Evolutionary conservation across 2,888 invertebrate genomes (phyloP).

Genomic region (Anorthoa munda): DNA sequence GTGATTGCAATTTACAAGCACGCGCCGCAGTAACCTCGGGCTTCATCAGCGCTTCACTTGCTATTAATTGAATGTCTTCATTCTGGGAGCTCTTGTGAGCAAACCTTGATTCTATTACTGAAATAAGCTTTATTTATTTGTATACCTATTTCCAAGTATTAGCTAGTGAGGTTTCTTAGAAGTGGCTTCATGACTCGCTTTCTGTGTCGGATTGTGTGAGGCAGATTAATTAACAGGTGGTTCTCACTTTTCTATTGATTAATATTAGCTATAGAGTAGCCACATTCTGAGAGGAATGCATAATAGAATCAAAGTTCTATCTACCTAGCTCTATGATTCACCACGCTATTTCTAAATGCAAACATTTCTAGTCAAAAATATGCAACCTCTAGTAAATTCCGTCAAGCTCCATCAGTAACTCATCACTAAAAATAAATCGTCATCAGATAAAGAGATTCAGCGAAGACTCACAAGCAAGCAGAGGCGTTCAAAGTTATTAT

Average conservation of each 20-base stretch:
- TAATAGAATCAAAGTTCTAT: background rate
- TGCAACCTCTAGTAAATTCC: constrained; percentile 36
- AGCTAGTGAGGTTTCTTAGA: background rate
- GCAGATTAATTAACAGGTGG: too few species aligned
- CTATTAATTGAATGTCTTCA: constrained; percentile 40
- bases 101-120: constrained; percentile 33
- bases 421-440: constrained; percentile 63
- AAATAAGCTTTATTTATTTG: constrained; percentile 18
- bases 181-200: background rate
- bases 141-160: background rate
- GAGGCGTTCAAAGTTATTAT: constrained; percentile 80
- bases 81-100: constrained; percentile 16
- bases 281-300: background rate
- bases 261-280: too few species aligned
- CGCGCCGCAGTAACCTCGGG: constrained; percentile 31
- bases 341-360: constrained; percentile 23
- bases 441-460: constrained; percentile 73
- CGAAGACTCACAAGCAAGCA: constrained; percentile 78
- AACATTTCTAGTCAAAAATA: constrained; percentile 33
- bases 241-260: too few species aligned
- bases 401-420: constrained; percentile 38
- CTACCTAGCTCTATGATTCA: constrained; percentile 4
- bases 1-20: background rate
- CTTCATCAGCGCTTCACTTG: constrained; percentile 30
- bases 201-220: background rate